A percentile compares a stretch with the other conserved stretches of the same genome.
phyloP scores from a whole-genome alignment of 2,888 invertebrate species.

The Apamea crenata region DNA sequence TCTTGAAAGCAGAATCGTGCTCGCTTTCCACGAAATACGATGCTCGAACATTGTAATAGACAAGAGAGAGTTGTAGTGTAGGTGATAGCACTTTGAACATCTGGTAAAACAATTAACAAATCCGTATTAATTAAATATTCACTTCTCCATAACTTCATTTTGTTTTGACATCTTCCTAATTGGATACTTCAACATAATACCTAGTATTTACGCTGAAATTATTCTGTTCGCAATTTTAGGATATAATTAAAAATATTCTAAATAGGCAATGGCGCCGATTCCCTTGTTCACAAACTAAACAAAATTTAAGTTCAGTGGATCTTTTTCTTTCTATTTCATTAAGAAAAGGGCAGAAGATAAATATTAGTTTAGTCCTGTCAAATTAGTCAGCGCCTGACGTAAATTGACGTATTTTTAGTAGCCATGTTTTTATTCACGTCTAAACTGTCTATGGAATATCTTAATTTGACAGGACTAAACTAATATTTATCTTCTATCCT shows the following conservation, averaged over 20 bases:
- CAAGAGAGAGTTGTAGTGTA: neutral
- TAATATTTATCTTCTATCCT: too few species aligned
- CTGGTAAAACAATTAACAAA: conserved; percentile 25
- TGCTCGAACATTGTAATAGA: conserved; percentile 27
- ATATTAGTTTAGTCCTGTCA: too few species aligned
- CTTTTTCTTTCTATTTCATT: too few species aligned
- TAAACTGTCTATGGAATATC: too few species aligned
- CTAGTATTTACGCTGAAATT: conserved; percentile 30
- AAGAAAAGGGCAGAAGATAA: too few species aligned
- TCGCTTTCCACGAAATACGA: conserved; percentile 7
- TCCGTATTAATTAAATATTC: conserved; percentile 51
- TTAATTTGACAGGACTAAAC: too few species aligned
- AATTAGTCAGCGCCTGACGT: too few species aligned
- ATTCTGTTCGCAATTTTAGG: neutral
- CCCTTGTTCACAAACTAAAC: too few species aligned
- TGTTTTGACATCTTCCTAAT: conserved; percentile 53
- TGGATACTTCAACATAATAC: conserved; percentile 49
- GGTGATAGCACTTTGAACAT: conserved; percentile 15
- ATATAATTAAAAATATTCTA: neutral
- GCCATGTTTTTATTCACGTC: too few species aligned
- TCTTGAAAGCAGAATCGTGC: conserved; percentile 22
- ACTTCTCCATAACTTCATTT: conserved; percentile 40
- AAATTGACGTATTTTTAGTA: too few species aligned
- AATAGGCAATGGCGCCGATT: too few species aligned
- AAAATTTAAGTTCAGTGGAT: too few species aligned